A percentile compares a stretch with the other conserved stretches of the same genome.
phyloP scores from a whole-genome alignment of 2,888 invertebrate species.

The Holacanthella duospinosa region DNA sequence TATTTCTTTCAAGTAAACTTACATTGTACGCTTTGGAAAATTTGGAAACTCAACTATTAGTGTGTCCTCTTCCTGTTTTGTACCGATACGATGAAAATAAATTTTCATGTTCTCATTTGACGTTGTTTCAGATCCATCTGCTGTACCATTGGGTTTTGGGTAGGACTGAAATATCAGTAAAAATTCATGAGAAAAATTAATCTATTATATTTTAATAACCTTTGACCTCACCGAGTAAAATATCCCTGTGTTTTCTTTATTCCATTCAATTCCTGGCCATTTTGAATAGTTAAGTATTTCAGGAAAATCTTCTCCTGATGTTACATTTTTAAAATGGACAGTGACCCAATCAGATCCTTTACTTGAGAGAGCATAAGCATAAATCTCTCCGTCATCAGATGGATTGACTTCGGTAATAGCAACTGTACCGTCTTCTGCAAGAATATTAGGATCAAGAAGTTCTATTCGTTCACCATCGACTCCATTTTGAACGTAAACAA shows the following conservation, averaged over 20 bases:
- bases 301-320: slow-evolving; percentile 3
- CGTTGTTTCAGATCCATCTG: slow-evolving; percentile 82
- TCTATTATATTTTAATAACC: not conserved
- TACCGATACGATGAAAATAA: slow-evolving; percentile 79
- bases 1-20: no score
- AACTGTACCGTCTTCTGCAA: slow-evolving; percentile 83
- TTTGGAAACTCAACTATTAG: slow-evolving; percentile 79
- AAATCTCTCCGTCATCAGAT: slow-evolving; percentile 77
- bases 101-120: slow-evolving; percentile 80
- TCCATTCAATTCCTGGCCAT: slow-evolving; percentile 13
- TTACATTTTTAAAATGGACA: slow-evolving; percentile 9
- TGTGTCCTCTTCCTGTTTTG: slow-evolving; percentile 72
- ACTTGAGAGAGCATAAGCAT: slow-evolving; percentile 67
- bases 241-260: slow-evolving; percentile 7
- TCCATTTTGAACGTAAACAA: slow-evolving; percentile 74
- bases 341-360: slow-evolving; percentile 13
- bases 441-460: slow-evolving; percentile 87
- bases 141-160: slow-evolving; percentile 53
- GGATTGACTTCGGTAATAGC: slow-evolving; percentile 64
- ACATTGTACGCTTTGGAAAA: slow-evolving; percentile 80
- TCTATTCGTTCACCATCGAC: slow-evolving; percentile 63
- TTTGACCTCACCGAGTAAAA: slow-evolving; percentile 13
- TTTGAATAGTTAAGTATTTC: slow-evolving; percentile 10
- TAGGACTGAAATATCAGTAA: slow-evolving; percentile 52
- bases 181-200: not conserved